Percentiles rank a stretch among this genome's conserved stretches.
These are phyloP conservation scores for Drosophila pachea DNA, from an alignment of 1,140 invertebrate species.

Conservation along the genomic window DNA sequence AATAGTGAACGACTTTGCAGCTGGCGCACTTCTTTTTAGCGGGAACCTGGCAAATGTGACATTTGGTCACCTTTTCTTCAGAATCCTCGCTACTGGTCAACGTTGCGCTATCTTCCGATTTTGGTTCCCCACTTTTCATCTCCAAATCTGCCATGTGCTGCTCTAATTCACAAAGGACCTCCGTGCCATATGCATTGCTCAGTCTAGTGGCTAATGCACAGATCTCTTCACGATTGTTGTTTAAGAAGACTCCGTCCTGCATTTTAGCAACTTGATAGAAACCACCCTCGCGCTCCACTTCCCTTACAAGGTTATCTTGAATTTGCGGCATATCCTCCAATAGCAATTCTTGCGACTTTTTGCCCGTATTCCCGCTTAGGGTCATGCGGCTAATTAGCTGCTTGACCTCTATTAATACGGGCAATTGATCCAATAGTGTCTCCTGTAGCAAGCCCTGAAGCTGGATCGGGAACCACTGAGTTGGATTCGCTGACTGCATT, in stretches of 20 bases:
- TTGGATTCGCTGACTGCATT: not conserved
- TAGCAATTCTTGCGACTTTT: constrained; percentile 76
- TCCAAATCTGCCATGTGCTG: constrained; percentile 43
- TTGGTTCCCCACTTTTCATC: constrained; percentile 19
- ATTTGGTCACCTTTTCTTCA: constrained; percentile 47
- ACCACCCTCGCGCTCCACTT: constrained; percentile 80
- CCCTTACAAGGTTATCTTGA: constrained; percentile 73
- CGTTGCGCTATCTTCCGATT: constrained; percentile 26
- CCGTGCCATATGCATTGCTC: constrained; percentile 80
- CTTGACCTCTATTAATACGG: constrained; percentile 86
- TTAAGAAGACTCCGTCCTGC: constrained; percentile 81
- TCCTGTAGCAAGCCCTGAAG: constrained; percentile 82
- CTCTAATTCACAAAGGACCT: constrained; percentile 80
- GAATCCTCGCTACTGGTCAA: constrained; percentile 1
- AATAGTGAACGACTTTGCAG: constrained; percentile 80
- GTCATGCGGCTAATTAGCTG: constrained; percentile 82
- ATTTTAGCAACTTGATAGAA: constrained; percentile 80
- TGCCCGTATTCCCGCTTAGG: constrained; percentile 32
- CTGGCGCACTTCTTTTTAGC: constrained; percentile 80
- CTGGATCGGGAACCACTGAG: constrained; percentile 9
- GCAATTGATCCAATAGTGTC: constrained; percentile 85
- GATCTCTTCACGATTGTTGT: constrained; percentile 80
- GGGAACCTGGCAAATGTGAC: constrained; percentile 77
- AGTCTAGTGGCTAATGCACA: constrained; percentile 79
- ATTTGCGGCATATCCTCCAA: constrained; percentile 82